Conservation (phyloP, 2,113 vertebrate species). For the Malurus cyaneus region DNA sequence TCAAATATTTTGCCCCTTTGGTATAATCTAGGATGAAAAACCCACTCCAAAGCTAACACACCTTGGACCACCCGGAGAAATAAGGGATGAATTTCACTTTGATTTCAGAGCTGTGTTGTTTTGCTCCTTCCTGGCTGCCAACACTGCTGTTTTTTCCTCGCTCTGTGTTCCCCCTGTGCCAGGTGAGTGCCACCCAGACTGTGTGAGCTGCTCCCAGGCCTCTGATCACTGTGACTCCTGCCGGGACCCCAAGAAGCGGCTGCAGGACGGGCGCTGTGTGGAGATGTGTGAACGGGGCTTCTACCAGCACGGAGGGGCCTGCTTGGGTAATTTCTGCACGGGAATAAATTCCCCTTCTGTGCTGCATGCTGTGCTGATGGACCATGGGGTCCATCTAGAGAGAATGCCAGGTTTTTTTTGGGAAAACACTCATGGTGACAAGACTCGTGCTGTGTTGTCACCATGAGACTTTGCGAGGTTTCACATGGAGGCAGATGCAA, state of each 20-base stretch:
- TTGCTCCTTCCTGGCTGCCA: background rate
- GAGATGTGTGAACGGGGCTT: constrained; percentile 74
- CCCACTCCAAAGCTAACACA: background rate
- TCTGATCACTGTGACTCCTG: constrained; percentile 78
- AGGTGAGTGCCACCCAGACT: constrained; percentile 81
- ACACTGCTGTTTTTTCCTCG: background rate
- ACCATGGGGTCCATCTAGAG: background rate
- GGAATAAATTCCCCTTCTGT: background rate
- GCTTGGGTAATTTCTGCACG: constrained; percentile 73
- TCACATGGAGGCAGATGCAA: background rate
- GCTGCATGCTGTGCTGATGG: background rate
- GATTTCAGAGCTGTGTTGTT: accelerated
- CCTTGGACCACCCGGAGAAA: background rate
- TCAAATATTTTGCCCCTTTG: background rate
- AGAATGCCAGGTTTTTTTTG: background rate
- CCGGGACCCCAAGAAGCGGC: constrained; percentile 60
- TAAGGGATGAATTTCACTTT: accelerated
- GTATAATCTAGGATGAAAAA: background rate
- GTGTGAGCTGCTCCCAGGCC: constrained; percentile 77
- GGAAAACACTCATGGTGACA: background rate
- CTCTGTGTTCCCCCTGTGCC: background rate
- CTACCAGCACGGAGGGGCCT: constrained; percentile 72
- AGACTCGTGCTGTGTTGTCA: accelerated
- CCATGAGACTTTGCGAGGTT: background rate
- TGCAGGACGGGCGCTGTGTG: constrained; percentile 79